Evolutionary conservation across 1,140 invertebrate species (phyloP).

Genomic region (Cyphomyrmex costatus): DNA sequence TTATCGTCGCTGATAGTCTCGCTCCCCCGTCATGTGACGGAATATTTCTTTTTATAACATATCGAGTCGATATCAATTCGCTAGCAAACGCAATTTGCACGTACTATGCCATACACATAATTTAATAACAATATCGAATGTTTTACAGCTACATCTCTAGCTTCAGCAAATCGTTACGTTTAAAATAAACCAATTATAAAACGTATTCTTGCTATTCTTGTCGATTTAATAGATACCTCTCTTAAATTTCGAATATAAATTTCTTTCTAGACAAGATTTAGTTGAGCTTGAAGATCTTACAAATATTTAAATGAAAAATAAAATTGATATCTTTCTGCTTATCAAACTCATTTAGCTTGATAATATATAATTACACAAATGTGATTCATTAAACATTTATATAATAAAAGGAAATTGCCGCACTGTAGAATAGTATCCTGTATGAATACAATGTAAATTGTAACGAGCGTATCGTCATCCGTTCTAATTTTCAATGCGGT

Average conservation of each 20-base stretch:
- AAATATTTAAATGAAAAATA: slow-evolving; percentile 15
- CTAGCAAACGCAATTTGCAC: slow-evolving; percentile 38
- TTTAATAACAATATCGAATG: slow-evolving; percentile 22
- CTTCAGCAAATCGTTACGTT: not conserved
- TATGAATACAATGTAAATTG: not conserved
- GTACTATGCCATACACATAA: slow-evolving; percentile 2
- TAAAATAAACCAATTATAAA: not conserved
- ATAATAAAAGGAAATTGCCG: not conserved
- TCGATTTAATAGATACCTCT: not conserved
- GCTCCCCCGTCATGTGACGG: slow-evolving; percentile 8
- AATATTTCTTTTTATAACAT: slow-evolving; percentile 53
- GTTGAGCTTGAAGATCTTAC: not conserved
- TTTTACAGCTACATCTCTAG: not conserved
- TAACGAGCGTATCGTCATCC: slow-evolving; percentile 15
- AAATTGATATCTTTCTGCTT: not conserved
- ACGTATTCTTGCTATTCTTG: not conserved
- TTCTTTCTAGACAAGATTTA: not conserved
- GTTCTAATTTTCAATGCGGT: slow-evolving; percentile 16
- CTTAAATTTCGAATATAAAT: not conserved
- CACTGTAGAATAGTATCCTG: not conserved
- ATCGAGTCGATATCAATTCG: slow-evolving; percentile 18
- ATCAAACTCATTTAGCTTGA: not conserved
- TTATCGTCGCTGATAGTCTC: slow-evolving; percentile 55
- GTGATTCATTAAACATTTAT: slow-evolving; percentile 4
- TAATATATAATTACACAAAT: not conserved